These are phyloP conservation scores for Plebejus argus DNA, from an alignment of 2,888 invertebrate species.

Conservation along the genomic window DNA sequence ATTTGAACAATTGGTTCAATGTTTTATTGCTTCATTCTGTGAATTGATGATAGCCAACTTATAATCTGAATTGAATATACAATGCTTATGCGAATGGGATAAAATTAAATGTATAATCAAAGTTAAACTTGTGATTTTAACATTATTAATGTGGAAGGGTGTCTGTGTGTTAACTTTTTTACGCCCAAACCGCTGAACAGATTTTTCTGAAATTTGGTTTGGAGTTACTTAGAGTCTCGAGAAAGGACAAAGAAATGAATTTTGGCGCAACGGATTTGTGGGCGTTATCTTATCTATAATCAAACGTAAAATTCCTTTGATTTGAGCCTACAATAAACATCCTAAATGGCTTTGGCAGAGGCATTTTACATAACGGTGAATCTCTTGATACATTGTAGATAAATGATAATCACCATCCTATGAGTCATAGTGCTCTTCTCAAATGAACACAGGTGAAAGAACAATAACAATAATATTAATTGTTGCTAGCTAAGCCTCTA, in stretches of 20 bases:
- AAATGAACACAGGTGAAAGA: constrained; percentile 40
- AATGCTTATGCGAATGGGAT: neutral
- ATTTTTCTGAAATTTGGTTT: no score
- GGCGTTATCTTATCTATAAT: no score
- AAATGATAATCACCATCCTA: constrained; percentile 6
- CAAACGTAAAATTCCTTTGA: no score
- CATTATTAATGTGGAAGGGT: no score
- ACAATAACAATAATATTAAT: constrained; percentile 60
- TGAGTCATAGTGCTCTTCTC: neutral
- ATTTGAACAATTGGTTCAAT: neutral
- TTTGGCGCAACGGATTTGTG: no score
- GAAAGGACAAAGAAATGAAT: no score
- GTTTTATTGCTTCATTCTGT: neutral
- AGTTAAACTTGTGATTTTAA: no score
- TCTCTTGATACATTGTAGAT: neutral
- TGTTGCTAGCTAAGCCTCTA: constrained; percentile 60
- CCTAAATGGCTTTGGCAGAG: neutral
- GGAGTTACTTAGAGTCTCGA: no score
- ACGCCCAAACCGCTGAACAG: no score
- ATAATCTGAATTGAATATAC: neutral
- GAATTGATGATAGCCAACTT: neutral
- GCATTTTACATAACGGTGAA: neutral
- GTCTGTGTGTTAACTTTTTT: no score
- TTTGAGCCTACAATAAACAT: neutral
- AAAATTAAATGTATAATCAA: no score